Evolutionary conservation across 2,797 vertebrate genomes (phyloP).

Genomic region (Gambusia yucatana): DNA sequence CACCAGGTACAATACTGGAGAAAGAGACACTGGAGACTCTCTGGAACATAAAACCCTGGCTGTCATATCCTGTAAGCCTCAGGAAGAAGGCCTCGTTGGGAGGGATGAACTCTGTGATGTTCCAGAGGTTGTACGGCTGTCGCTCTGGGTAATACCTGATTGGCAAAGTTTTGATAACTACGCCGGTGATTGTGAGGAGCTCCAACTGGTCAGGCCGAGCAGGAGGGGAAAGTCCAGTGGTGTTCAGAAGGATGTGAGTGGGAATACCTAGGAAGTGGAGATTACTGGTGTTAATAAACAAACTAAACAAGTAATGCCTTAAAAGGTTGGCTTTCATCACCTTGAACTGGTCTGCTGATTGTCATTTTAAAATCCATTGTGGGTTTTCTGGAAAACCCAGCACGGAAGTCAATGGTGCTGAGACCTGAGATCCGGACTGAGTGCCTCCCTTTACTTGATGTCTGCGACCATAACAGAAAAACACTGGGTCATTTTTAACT

Average conservation of each 20-base stretch:
- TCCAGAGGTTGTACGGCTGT: conserved; percentile 90
- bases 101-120: conserved; percentile 94
- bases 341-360: conserved; percentile 92
- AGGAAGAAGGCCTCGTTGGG: conserved; percentile 95
- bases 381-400: conserved; percentile 91
- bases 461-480: conserved; percentile 76
- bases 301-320: background rate
- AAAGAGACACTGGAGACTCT: conserved; percentile 96
- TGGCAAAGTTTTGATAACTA: conserved; percentile 89
- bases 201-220: conserved; percentile 90
- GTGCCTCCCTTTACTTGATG: conserved; percentile 91
- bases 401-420: conserved; percentile 95
- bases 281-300: conserved; percentile 1
- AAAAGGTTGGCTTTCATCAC: conserved; percentile 70
- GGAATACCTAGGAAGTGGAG: conserved; percentile 85
- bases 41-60: conserved; percentile 90
- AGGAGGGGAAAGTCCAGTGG: conserved; percentile 88
- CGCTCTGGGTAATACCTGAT: conserved; percentile 90
- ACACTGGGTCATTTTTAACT: background rate
- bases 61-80: conserved; percentile 91
- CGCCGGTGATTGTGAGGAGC: conserved; percentile 88
- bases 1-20: conserved; percentile 92
- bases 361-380: conserved; percentile 93
- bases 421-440: conserved; percentile 96
- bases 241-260: conserved; percentile 95